These are phyloP conservation scores for Morpho achilles DNA, from an alignment of 2,888 invertebrate species.

Conservation along the genomic window DNA sequence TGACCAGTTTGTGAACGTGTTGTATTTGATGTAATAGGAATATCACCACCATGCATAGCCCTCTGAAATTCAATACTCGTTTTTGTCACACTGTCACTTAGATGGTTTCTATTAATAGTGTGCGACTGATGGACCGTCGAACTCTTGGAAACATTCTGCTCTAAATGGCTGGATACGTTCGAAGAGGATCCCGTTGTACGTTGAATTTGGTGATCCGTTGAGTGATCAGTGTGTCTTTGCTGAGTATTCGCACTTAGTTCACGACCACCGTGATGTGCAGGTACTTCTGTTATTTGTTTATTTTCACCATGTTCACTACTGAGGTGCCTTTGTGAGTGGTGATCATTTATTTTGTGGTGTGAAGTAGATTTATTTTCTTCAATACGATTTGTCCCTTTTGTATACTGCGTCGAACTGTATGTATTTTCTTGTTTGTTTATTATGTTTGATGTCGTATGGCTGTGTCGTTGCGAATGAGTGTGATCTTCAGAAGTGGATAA, in stretches of 20 bases:
- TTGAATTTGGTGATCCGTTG: constrained; percentile 16
- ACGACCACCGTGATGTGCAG: constrained; percentile 11
- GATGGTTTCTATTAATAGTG: constrained; percentile 58
- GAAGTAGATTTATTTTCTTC: constrained; percentile 17
- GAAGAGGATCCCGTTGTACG: constrained; percentile 14
- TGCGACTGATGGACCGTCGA: constrained; percentile 50
- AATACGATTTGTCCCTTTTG: constrained; percentile 32
- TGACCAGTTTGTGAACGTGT: constrained; percentile 55
- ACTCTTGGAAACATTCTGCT: constrained; percentile 39
- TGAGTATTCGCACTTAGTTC: constrained; percentile 13
- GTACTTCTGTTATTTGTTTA: constrained; percentile 14
- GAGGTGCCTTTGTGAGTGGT: constrained; percentile 16
- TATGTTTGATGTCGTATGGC: constrained; percentile 33
- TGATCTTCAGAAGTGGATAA: constrained; percentile 39
- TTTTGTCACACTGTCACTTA: constrained; percentile 67
- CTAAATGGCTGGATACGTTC: constrained; percentile 26
- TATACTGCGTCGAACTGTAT: constrained; percentile 33
- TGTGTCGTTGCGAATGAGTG: constrained; percentile 32
- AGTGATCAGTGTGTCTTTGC: constrained; percentile 11
- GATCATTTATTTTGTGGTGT: constrained; percentile 17
- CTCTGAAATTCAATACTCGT: constrained; percentile 77
- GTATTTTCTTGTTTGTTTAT: constrained; percentile 34
- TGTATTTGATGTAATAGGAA: constrained; percentile 36
- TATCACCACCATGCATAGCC: constrained; percentile 63
- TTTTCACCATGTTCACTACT: constrained; percentile 17